phyloP scores from a whole-genome alignment of 2,888 invertebrate genomes.

The Caenorhabditis auriculariae region DNA sequence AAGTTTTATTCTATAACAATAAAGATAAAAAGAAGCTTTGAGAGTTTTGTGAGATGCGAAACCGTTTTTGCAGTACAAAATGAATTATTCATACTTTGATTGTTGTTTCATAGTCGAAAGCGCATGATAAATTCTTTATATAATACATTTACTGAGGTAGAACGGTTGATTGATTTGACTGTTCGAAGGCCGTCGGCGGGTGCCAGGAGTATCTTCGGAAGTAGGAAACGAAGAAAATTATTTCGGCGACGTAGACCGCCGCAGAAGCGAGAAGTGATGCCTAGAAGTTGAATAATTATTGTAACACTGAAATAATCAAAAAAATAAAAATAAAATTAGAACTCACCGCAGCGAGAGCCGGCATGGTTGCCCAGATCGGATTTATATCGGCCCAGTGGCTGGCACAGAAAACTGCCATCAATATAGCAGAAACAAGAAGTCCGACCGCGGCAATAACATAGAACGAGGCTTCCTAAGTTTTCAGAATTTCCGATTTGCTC shows the following conservation, averaged over 20 bases:
- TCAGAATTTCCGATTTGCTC: background rate
- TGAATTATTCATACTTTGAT: too few species aligned
- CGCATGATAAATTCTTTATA: too few species aligned
- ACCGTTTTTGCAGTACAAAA: too few species aligned
- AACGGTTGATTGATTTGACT: background rate
- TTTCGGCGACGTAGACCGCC: conserved; percentile 29
- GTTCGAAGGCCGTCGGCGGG: conserved; percentile 8
- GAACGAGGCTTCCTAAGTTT: conserved; percentile 32
- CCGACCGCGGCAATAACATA: conserved; percentile 36
- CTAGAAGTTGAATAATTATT: conserved; percentile 12
- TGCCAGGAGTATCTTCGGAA: conserved; percentile 35
- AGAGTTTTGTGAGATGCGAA: too few species aligned
- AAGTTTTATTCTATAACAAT: too few species aligned
- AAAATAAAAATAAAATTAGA: background rate
- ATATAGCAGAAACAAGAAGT: conserved; percentile 36
- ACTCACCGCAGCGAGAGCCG: conserved; percentile 45
- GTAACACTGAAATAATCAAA: background rate
- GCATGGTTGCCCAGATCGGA: conserved; percentile 51
- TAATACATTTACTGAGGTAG: conserved; percentile 13
- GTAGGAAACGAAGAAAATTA: conserved; percentile 28
- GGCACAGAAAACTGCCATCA: conserved; percentile 47
- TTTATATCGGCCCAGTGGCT: conserved; percentile 50
- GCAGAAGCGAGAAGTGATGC: conserved; percentile 32
- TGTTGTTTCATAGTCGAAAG: too few species aligned
- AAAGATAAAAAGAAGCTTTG: too few species aligned